Evolutionary conservation across 2,888 invertebrate genomes (phyloP), one percentile per base, ranked within the genome.

Genomic region (Dysmachus trigonus): DNA sequence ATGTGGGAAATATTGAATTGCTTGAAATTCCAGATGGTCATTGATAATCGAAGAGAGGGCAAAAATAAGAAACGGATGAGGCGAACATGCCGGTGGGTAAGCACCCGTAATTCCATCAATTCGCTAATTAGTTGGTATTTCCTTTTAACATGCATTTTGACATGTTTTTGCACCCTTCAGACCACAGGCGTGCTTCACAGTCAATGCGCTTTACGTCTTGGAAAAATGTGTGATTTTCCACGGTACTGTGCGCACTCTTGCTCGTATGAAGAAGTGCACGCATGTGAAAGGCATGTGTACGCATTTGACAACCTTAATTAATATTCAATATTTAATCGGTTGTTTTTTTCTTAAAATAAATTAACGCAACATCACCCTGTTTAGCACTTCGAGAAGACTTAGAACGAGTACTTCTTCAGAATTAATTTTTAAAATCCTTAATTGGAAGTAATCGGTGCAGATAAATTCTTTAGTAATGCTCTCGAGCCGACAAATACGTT

Each of bases 91-190:
- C 51, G 18, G 18, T 15, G 31, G 53, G 30, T 81, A 81, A 47
- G 41, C 81, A 62, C 62, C 81, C 53, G 87, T 74, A 82, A 87
- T 87, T 86, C 71, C 81, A 87, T 85, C 82, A 85, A 87, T 87
- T 85, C 85, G 73, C 87, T 87, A 87, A 87, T 87, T 87, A 87
- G 87, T 87, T 87, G 87, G 86, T 62, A 86, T 87, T 87, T 87
- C 30, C 87, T 85, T 87, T 87, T 85, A 76, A 87, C 87, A 87
- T 86, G 62, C 81, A 85, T 86, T 87, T 87, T 87, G 86, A 87
- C 87, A 87, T 86, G 87, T 87, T 87, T 87, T 87, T 87, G 72
- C 81, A 62, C 51, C 41, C 73, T 10, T 30, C 71, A 72, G 81
- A 82, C 81, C 81, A 82, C 81, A 82, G 81, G 81, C 62, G 81